Conservation (phyloP, 2,113 vertebrate species). For the Pogonocichla stellata region DNA sequence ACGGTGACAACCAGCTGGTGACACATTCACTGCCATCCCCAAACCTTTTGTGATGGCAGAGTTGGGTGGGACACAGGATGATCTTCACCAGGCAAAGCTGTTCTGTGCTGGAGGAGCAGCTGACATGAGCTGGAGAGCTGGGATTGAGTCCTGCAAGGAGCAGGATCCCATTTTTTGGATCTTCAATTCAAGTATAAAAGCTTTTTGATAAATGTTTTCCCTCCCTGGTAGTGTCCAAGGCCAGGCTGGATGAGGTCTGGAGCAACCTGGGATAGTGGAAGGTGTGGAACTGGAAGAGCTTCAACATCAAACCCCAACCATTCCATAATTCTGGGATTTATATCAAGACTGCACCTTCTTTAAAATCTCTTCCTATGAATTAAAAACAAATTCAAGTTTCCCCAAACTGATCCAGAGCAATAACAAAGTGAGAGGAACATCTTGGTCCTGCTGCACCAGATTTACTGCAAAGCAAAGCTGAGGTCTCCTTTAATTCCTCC, state of each 20-base stretch:
- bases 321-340: background rate
- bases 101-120: background rate
- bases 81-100: background rate
- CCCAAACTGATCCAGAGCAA: background rate
- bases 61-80: accelerated
- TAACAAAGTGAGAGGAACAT: background rate
- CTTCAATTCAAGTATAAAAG: background rate
- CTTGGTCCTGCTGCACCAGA: background rate
- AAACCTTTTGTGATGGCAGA: background rate
- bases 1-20: background rate
- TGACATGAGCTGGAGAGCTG: background rate
- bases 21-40: background rate
- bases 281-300: background rate
- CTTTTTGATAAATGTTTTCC: background rate
- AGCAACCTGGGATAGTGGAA: background rate
- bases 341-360: accelerated
- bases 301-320: background rate
- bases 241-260: background rate
- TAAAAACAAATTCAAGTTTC: background rate
- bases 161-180: background rate
- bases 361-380: background rate
- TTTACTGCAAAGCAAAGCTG: background rate
- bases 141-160: background rate
- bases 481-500: background rate
- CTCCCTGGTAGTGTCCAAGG: background rate